Percentiles rank a stretch among this genome's conserved stretches.
Evolutionary conservation across 2,797 vertebrate species (phyloP).

Genomic region (Sciaenops ocellatus): DNA sequence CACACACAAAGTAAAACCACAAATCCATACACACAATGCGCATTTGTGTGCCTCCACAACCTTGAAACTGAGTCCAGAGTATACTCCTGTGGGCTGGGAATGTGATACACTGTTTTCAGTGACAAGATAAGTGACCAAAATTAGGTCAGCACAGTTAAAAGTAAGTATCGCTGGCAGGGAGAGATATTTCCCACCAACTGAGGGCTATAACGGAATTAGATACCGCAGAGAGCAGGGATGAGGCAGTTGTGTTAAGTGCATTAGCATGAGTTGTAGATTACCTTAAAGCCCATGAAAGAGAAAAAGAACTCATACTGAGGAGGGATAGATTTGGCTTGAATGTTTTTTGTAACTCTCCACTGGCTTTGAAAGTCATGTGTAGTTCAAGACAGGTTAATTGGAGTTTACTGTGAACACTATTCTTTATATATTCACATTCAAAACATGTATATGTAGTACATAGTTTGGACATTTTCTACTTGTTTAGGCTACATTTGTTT

Average conservation of each 20-base stretch:
- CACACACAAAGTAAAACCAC: constrained; percentile 32
- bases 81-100: constrained; percentile 51
- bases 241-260: constrained; percentile 71
- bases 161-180: constrained; percentile 68
- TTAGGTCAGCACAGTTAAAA: constrained; percentile 74
- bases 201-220: constrained; percentile 66
- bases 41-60: constrained; percentile 54
- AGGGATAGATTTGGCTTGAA: constrained; percentile 37
- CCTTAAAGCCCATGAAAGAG: constrained; percentile 68
- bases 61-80: constrained; percentile 54
- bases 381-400: constrained; percentile 45
- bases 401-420: constrained; percentile 37
- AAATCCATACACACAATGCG: constrained; percentile 20
- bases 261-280: constrained; percentile 72
- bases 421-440: constrained; percentile 3
- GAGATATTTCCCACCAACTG: constrained; percentile 74
- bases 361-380: constrained; percentile 41
- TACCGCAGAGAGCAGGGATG: constrained; percentile 73
- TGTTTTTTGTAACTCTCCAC: constrained; percentile 15
- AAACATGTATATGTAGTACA: background rate
- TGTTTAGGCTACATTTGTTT: background rate
- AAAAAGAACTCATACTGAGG: constrained; percentile 38
- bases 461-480: constrained; percentile 3
- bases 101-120: constrained; percentile 65
- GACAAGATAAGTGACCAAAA: constrained; percentile 76